These are phyloP conservation scores for Cetoscarus ocellatus DNA, from an alignment of 2,797 vertebrate genomes.

Conservation along the genomic window DNA sequence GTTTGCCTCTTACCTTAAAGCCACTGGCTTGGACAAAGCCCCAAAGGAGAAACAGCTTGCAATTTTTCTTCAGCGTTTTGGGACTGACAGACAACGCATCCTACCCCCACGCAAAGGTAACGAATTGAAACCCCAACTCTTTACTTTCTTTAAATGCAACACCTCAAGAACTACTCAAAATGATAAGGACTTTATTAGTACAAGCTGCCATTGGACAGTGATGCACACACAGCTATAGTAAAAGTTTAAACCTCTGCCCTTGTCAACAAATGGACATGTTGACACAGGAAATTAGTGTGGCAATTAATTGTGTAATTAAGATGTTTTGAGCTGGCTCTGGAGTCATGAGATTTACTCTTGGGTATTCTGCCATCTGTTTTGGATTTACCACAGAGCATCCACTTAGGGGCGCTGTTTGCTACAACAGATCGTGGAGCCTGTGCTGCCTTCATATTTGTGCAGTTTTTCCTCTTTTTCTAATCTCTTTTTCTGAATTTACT, in stretches of 20 bases:
- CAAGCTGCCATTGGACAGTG: not conserved
- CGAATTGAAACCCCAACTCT: slow-evolving; percentile 26
- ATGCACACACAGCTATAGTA: not conserved
- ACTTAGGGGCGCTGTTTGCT: slow-evolving; percentile 57
- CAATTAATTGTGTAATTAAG: not conserved
- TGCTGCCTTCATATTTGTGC: slow-evolving; percentile 17
- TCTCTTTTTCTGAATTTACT: not conserved
- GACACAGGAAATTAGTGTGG: not conserved
- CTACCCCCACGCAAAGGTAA: slow-evolving; percentile 76
- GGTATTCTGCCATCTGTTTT: not conserved
- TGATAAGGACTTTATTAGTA: not conserved
- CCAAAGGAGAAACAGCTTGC: slow-evolving; percentile 82
- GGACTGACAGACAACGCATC: slow-evolving; percentile 75
- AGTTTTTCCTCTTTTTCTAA: not conserved
- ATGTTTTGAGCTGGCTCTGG: too few species aligned
- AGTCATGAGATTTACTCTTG: too few species aligned
- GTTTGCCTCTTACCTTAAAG: slow-evolving; percentile 78
- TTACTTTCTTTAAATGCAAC: slow-evolving; percentile 9
- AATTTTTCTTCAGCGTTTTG: slow-evolving; percentile 78
- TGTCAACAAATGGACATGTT: not conserved
- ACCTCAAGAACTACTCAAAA: slow-evolving; percentile 1
- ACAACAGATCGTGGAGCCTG: not conserved
- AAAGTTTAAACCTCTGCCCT: not conserved
- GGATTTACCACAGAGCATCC: slow-evolving; percentile 23
- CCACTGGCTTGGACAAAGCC: slow-evolving; percentile 80